Evolutionary conservation across 2,888 invertebrate genomes (phyloP).

Genomic region (Conchocele bisecta): DNA sequence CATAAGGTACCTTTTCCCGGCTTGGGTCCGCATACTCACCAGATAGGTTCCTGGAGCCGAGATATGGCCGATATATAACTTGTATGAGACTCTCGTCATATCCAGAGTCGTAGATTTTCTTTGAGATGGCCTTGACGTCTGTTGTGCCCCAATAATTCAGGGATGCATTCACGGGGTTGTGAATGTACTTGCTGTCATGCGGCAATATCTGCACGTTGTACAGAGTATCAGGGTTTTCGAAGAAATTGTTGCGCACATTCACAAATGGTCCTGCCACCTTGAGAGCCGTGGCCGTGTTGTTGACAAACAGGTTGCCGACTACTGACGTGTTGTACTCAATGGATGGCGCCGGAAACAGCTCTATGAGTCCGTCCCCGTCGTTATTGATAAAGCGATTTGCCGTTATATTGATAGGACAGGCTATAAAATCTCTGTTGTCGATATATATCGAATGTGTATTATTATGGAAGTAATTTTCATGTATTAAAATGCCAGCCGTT

Average conservation of each 20-base stretch:
- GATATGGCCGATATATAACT: conserved; percentile 36
- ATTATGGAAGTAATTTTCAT: too few species aligned
- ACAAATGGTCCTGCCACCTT: conserved; percentile 12
- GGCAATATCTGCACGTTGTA: conserved; percentile 27
- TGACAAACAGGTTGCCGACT: conserved; percentile 9
- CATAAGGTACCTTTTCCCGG: too few species aligned
- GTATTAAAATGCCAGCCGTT: too few species aligned
- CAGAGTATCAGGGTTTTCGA: conserved; percentile 32
- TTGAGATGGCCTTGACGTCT: conserved; percentile 21
- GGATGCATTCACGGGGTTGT: conserved; percentile 35
- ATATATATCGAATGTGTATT: too few species aligned
- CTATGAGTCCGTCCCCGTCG: neutral
- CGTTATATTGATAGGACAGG: too few species aligned
- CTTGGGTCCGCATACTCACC: too few species aligned
- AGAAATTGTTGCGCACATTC: conserved; percentile 36
- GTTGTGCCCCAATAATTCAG: conserved; percentile 55
- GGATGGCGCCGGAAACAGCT: neutral
- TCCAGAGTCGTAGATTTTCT: conserved; percentile 34
- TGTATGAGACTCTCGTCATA: conserved; percentile 32
- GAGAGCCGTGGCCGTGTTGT: conserved; percentile 32
- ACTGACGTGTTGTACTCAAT: too few species aligned
- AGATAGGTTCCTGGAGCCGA: conserved; percentile 34
- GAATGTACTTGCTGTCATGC: neutral
- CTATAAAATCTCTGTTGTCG: too few species aligned
- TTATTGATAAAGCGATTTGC: too few species aligned